A percentile compares a stretch with the other conserved stretches of the same genome.
These are phyloP conservation scores for Nomada flava DNA, from an alignment of 2,888 invertebrate species.

Conservation along the genomic window DNA sequence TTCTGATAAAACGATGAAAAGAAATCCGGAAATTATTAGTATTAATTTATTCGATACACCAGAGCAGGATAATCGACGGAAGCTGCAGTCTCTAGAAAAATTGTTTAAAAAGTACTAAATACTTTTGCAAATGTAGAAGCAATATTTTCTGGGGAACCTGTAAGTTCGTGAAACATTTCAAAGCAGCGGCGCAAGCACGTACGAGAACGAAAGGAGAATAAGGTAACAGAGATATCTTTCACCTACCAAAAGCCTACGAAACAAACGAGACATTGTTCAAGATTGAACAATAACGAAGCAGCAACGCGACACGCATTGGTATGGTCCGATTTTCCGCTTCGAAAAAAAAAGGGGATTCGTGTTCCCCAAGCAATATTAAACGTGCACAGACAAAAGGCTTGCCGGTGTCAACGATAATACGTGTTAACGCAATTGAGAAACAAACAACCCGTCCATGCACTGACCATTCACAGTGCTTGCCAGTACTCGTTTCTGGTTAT, in stretches of 20 bases:
- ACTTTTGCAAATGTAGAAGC: too few species aligned
- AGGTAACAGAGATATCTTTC: constrained; percentile 2
- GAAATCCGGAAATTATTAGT: too few species aligned
- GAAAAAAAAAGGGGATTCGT: not conserved
- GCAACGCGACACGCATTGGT: not conserved
- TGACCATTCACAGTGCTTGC: constrained; percentile 42
- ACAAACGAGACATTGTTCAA: constrained; percentile 7
- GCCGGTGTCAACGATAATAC: constrained; percentile 43
- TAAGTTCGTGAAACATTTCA: too few species aligned
- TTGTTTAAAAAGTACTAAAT: too few species aligned
- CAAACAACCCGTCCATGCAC: constrained; percentile 45
- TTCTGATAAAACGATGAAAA: too few species aligned
- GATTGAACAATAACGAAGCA: constrained; percentile 6
- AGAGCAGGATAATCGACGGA: too few species aligned
- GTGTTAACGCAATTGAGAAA: constrained; percentile 48
- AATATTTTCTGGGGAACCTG: too few species aligned
- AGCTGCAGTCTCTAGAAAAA: too few species aligned
- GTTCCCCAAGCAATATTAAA: constrained; percentile 26
- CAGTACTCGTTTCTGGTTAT: constrained; percentile 33
- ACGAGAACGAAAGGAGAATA: constrained; percentile 1
- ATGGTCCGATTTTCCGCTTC: not conserved
- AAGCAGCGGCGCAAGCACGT: too few species aligned
- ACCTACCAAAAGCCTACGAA: not conserved
- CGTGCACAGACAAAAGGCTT: constrained; percentile 44
- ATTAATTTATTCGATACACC: too few species aligned